phyloP scores from a whole-genome alignment of 2,888 invertebrate genomes.

The Diplolepis rosae region DNA sequence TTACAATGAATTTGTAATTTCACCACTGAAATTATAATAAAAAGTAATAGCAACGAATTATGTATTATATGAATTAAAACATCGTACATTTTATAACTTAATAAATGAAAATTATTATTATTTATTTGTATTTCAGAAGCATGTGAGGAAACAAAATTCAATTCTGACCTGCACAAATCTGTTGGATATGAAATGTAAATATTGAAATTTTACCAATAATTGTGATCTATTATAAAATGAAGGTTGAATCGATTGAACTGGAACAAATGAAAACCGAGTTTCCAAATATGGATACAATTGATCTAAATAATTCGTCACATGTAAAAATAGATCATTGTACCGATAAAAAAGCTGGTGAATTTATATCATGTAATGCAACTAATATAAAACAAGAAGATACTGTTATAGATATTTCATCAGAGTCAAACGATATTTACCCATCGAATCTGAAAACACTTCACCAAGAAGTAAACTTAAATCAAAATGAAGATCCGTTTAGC shows the following conservation, averaged over 20 bases:
- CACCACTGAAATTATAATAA: too few species aligned
- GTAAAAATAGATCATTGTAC: not conserved
- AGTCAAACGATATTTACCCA: not conserved
- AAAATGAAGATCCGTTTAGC: not conserved
- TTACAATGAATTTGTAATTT: too few species aligned
- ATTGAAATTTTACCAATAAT: not conserved
- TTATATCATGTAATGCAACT: not conserved
- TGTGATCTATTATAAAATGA: not conserved
- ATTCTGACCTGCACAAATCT: not conserved
- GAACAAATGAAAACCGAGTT: not conserved
- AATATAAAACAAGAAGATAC: not conserved
- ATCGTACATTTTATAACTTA: too few species aligned
- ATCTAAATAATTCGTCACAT: not conserved
- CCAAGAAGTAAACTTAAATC: not conserved
- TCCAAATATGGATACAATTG: not conserved
- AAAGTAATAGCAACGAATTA: too few species aligned
- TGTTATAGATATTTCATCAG: conserved; percentile 4
- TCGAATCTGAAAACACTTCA: not conserved
- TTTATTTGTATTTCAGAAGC: not conserved
- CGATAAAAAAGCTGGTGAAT: not conserved
- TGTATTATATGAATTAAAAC: too few species aligned
- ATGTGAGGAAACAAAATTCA: not conserved
- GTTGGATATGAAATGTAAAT: not conserved
- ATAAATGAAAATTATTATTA: too few species aligned
- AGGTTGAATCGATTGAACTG: not conserved